Conservation (phyloP, 1,140 invertebrate species). For the Ptiloglossa arizonensis region DNA sequence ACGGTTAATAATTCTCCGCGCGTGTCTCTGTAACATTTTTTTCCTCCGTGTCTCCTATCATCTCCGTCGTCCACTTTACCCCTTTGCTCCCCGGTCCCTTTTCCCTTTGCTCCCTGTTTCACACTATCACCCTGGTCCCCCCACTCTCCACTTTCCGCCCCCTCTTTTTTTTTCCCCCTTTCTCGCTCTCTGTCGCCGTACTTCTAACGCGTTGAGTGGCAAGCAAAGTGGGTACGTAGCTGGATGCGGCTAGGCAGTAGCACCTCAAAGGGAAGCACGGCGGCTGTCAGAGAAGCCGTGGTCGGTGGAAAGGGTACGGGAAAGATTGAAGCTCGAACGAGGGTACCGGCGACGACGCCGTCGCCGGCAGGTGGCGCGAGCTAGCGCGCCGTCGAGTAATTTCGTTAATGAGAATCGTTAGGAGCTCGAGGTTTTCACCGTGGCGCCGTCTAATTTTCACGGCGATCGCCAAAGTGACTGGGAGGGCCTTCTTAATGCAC, state of each 20-base stretch:
- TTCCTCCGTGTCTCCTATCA: no score
- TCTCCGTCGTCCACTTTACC: no score
- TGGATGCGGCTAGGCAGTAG: slow-evolving; percentile 38
- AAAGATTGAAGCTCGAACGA: slow-evolving; percentile 50
- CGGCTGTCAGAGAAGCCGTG: slow-evolving; percentile 37
- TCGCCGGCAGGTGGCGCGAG: not conserved
- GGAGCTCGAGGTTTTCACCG: not conserved
- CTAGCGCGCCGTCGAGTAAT: slow-evolving; percentile 15
- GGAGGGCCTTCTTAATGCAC: not conserved
- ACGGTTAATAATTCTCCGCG: not conserved
- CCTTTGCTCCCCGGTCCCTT: not conserved
- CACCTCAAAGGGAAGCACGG: slow-evolving; percentile 35
- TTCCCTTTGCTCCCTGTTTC: not conserved
- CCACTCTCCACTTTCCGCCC: not conserved
- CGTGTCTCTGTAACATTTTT: no score
- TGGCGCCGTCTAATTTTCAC: slow-evolving; percentile 7
- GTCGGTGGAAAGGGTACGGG: slow-evolving; percentile 12
- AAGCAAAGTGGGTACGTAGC: slow-evolving; percentile 44
- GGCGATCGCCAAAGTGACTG: not conserved
- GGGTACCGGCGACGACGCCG: not conserved
- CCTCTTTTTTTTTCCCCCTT: not conserved
- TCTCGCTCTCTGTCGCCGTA: not conserved
- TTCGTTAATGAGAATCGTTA: slow-evolving; percentile 49
- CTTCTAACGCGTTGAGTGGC: slow-evolving; percentile 29
- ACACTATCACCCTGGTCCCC: not conserved